Conservation (phyloP, 2,888 invertebrate species). For the Ichneumoninae sp. region DNA sequence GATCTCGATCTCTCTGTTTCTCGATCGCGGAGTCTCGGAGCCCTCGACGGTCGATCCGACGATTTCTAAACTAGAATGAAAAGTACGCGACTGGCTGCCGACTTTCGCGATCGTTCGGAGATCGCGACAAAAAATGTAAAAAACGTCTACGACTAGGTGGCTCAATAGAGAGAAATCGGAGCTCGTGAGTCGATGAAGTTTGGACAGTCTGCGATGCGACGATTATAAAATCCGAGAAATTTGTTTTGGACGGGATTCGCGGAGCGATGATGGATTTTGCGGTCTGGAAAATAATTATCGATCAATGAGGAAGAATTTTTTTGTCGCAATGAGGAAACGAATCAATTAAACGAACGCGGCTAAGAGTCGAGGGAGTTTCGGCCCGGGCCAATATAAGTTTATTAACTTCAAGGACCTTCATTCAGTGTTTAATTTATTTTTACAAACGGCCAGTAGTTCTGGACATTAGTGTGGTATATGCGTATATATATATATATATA, state of each 20-base stretch:
- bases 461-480: background rate
- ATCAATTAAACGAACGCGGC: background rate
- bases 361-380: too few species aligned
- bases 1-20: slow-evolving; percentile 27
- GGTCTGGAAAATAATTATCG: too few species aligned
- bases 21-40: background rate
- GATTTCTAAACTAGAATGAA: slow-evolving; percentile 52
- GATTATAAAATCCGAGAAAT: background rate
- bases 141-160: slow-evolving; percentile 54
- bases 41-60: background rate
- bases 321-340: background rate
- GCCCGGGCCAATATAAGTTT: slow-evolving; percentile 26
- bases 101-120: slow-evolving; percentile 59
- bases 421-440: slow-evolving; percentile 8
- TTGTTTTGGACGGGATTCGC: slow-evolving; percentile 2
- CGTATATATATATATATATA: slow-evolving; percentile 37
- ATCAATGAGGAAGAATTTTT: too few species aligned
- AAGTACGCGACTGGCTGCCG: slow-evolving; percentile 11
- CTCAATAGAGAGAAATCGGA: slow-evolving; percentile 74
- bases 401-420: slow-evolving; percentile 61
- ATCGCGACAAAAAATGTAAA: slow-evolving; percentile 44
- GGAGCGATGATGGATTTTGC: background rate
- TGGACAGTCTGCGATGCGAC: background rate
- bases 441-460: slow-evolving; percentile 6
- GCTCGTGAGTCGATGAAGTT: slow-evolving; percentile 63